These are phyloP conservation scores for Porites australiensis DNA, from an alignment of 64 coral and sea anemone species.

Conservation along the genomic window DNA sequence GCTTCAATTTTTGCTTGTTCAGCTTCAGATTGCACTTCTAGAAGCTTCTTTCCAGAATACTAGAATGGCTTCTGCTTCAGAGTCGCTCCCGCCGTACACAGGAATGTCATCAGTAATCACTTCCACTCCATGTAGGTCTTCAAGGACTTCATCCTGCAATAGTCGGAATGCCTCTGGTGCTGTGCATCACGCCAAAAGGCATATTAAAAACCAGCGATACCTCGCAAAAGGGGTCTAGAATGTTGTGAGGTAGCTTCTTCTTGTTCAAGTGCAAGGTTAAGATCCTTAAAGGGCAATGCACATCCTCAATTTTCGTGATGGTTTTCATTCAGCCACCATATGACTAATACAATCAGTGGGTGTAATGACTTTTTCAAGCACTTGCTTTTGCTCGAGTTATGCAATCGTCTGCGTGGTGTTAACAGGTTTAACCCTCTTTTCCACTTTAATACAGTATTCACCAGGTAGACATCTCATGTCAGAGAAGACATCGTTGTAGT, in stretches of 20 bases:
- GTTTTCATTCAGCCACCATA: no score
- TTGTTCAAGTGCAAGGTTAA: no score
- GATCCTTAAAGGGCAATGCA: no score
- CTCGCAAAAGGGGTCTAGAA: constrained; percentile 30
- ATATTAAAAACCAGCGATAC: constrained; percentile 17
- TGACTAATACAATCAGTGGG: no score
- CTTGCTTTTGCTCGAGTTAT: not conserved
- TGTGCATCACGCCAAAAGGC: constrained; percentile 2
- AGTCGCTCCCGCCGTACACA: not conserved
- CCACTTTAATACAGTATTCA: not conserved
- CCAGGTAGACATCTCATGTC: not conserved
- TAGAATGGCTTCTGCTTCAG: not conserved
- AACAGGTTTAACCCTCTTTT: not conserved
- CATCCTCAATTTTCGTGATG: no score
- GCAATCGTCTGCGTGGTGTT: not conserved
- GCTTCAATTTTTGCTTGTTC: no score
- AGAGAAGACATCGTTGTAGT: no score
- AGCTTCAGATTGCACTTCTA: not conserved
- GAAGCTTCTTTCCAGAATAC: constrained; percentile 6
- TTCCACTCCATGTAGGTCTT: not conserved
- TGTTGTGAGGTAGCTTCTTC: not conserved
- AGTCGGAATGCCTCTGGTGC: constrained; percentile 20
- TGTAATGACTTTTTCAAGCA: no score
- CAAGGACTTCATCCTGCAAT: not conserved
- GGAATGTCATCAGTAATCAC: not conserved